A percentile compares a stretch with the other conserved stretches of the same genome.
Conservation (phyloP, 2,797 vertebrate species). For the Chelidonichthys spinosus region DNA sequence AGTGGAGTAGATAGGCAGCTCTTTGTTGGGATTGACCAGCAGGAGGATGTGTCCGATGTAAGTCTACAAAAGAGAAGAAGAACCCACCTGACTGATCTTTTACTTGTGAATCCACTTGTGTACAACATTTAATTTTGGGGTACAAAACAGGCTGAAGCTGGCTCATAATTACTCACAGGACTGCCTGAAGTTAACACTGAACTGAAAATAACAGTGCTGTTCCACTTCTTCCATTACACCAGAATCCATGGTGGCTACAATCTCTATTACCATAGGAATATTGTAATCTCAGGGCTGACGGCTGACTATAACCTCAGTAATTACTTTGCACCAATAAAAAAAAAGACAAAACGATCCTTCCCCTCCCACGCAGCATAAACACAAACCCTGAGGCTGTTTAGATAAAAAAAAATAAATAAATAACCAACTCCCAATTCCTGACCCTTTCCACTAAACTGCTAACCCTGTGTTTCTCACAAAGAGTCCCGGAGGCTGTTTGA, state of each 20-base stretch:
- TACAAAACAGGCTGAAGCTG: slow-evolving; percentile 1
- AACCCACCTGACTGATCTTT: slow-evolving; percentile 1
- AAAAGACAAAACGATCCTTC: slow-evolving; percentile 3
- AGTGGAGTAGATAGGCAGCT: slow-evolving; percentile 94
- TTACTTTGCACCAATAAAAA: slow-evolving; percentile 39
- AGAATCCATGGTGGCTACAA: slow-evolving; percentile 27
- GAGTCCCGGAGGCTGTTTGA: slow-evolving; percentile 53
- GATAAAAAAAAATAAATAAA: slow-evolving; percentile 29
- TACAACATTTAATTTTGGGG: neutral
- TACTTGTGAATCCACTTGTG: neutral
- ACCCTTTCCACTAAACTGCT: slow-evolving; percentile 53
- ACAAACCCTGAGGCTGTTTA: slow-evolving; percentile 33
- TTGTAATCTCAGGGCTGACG: slow-evolving; percentile 29
- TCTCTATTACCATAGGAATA: slow-evolving; percentile 20
- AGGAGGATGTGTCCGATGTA: slow-evolving; percentile 95
- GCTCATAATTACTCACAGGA: slow-evolving; percentile 14
- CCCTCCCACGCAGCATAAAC: neutral
- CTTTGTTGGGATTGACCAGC: slow-evolving; percentile 96
- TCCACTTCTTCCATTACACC: slow-evolving; percentile 24
- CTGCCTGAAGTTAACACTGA: slow-evolving; percentile 7
- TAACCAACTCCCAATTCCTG: slow-evolving; percentile 40
- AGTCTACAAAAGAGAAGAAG: slow-evolving; percentile 83
- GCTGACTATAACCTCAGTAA: slow-evolving; percentile 34
- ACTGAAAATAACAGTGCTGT: slow-evolving; percentile 9
- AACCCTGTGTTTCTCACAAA: slow-evolving; percentile 39